These are phyloP conservation scores for Chaunax sp. DNA, from an alignment of 2,797 vertebrate genomes.

Conservation along the genomic window DNA sequence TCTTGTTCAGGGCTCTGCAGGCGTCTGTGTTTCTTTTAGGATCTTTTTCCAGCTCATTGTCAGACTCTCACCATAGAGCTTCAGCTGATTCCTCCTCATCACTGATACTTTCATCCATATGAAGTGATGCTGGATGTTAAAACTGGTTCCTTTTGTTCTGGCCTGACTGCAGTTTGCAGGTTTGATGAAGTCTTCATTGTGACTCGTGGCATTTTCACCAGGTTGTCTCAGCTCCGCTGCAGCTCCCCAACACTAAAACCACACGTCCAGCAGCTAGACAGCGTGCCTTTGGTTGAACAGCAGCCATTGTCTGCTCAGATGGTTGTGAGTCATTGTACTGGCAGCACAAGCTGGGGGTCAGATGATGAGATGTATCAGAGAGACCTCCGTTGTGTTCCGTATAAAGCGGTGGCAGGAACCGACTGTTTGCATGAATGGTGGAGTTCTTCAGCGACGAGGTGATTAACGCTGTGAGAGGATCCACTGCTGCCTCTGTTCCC, in stretches of 20 bases:
- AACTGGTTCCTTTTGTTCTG: conserved; percentile 8
- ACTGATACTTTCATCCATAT: no score
- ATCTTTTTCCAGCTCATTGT: no score
- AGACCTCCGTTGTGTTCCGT: conserved; percentile 64
- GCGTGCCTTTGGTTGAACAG: conserved; percentile 38
- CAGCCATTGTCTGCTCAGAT: conserved; percentile 42
- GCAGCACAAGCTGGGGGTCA: conserved; percentile 46
- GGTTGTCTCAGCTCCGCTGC: conserved; percentile 54
- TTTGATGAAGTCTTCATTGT: conserved; percentile 62
- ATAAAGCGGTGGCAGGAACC: conserved; percentile 62
- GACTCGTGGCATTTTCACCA: conserved; percentile 45
- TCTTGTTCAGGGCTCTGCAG: no score
- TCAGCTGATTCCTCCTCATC: no score
- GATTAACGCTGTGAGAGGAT: conserved; percentile 67
- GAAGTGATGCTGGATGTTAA: no score
- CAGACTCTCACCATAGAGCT: no score
- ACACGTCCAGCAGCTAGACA: conserved; percentile 48
- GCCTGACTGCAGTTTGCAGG: conserved; percentile 38
- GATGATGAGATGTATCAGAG: conserved; percentile 53
- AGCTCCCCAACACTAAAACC: conserved; percentile 51
- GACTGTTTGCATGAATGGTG: conserved; percentile 43
- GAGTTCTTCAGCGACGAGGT: conserved; percentile 52
- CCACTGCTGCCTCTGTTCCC: no score
- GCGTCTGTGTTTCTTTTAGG: no score
- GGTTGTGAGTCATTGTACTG: conserved; percentile 66